These are phyloP conservation scores for Athripsodes cinereus DNA, from an alignment of 2,888 invertebrate genomes.

Conservation along the genomic window DNA sequence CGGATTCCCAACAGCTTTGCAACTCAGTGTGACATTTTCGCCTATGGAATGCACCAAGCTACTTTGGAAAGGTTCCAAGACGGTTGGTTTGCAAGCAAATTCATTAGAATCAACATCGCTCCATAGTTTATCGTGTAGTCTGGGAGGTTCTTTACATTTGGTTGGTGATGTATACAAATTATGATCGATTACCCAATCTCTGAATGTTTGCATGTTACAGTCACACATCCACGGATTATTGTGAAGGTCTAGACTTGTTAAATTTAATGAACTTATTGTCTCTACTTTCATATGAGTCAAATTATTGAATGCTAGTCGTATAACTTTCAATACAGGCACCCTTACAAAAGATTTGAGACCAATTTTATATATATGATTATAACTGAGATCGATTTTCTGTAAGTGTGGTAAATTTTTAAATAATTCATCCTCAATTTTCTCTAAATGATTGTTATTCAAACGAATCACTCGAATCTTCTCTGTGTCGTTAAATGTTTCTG, in stretches of 20 bases:
- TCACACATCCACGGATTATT: constrained; percentile 88
- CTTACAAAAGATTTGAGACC: constrained; percentile 66
- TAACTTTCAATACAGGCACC: constrained; percentile 59
- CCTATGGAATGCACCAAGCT: constrained; percentile 57
- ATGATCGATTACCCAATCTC: constrained; percentile 67
- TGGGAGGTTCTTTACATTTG: constrained; percentile 63
- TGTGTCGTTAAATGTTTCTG: constrained; percentile 66
- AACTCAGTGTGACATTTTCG: constrained; percentile 64
- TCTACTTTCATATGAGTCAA: constrained; percentile 61
- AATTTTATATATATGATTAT: constrained; percentile 66
- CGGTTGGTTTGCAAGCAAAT: constrained; percentile 78
- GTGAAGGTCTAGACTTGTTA: constrained; percentile 68
- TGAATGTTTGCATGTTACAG: constrained; percentile 72
- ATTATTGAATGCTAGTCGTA: constrained; percentile 69
- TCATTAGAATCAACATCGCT: constrained; percentile 61
- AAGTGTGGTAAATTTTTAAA: constrained; percentile 69
- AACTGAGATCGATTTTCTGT: constrained; percentile 69
- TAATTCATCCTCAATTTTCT: constrained; percentile 65
- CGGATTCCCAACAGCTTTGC: constrained; percentile 71
- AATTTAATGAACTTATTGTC: constrained; percentile 56
- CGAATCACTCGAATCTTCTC: constrained; percentile 64
- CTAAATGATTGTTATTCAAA: constrained; percentile 70
- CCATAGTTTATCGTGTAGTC: constrained; percentile 67
- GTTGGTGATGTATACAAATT: constrained; percentile 73
- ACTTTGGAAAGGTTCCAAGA: constrained; percentile 56